Conservation (phyloP, 2,888 invertebrate genomes). For the Troglohyphantes excavatus region DNA sequence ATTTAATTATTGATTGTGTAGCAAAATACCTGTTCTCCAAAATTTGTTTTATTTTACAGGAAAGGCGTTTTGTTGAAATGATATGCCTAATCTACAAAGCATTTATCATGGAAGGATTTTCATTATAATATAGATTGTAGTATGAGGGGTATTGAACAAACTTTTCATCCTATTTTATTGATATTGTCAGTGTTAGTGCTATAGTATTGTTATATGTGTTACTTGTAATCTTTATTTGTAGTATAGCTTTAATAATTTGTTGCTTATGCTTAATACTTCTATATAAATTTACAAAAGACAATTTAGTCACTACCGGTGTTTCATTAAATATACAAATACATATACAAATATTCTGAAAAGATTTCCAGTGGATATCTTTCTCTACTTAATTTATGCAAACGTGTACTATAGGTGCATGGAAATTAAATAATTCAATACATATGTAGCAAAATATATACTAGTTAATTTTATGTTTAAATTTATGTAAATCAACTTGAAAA, state of each 20-base stretch:
- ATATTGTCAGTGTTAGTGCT: background rate
- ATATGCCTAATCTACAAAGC: background rate
- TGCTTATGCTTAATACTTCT: background rate
- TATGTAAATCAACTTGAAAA: too few relatives aligned
- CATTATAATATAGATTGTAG: background rate
- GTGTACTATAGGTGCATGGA: background rate
- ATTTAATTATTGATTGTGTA: too few relatives aligned
- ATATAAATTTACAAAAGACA: background rate
- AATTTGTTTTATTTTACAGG: too few relatives aligned
- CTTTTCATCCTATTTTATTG: background rate
- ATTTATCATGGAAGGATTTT: slow-evolving; percentile 1
- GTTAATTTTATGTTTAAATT: too few relatives aligned
- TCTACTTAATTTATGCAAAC: background rate
- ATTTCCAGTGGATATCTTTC: background rate
- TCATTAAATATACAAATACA: background rate
- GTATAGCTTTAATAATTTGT: slow-evolving; percentile 4
- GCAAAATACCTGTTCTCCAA: too few relatives aligned
- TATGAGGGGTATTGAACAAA: background rate
- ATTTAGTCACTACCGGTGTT: background rate
- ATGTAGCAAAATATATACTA: too few relatives aligned
- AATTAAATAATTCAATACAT: too few relatives aligned
- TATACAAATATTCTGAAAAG: background rate
- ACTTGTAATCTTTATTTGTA: background rate
- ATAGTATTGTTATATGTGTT: background rate
- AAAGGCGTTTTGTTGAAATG: background rate